These are phyloP conservation scores for Drosophila barbarae DNA, from an alignment of 2,888 invertebrate genomes.

Conservation along the genomic window DNA sequence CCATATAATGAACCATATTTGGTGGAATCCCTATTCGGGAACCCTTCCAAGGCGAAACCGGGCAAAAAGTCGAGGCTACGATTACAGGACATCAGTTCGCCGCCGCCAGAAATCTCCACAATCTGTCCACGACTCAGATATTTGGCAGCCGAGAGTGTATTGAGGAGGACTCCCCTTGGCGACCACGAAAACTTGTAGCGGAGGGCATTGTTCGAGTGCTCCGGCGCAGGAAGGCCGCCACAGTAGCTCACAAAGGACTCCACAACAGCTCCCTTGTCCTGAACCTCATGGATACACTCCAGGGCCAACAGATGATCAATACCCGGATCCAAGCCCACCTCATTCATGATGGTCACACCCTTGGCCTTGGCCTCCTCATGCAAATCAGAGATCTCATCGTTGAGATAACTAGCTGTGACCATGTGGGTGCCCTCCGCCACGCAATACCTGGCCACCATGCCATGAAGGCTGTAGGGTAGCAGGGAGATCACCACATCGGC, in stretches of 20 bases:
- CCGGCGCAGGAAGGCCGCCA: conserved; percentile 98
- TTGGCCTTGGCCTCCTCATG: conserved; percentile 92
- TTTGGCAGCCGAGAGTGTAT: conserved; percentile 93
- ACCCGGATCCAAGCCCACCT: conserved; percentile 99
- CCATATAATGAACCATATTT: conserved; percentile 93
- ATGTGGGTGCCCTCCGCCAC: conserved; percentile 92
- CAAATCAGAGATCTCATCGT: conserved; percentile 89
- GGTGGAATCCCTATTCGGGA: conserved; percentile 97
- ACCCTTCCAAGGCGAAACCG: conserved; percentile 97
- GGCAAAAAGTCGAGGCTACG: conserved; percentile 93
- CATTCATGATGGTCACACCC: conserved; percentile 96
- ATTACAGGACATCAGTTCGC: conserved; percentile 91
- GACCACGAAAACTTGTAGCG: conserved; percentile 98
- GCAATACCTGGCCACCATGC: conserved; percentile 91
- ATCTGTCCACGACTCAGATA: conserved; percentile 91
- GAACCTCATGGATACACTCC: conserved; percentile 97
- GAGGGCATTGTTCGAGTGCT: conserved; percentile 93
- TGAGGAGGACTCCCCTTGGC: conserved; percentile 94
- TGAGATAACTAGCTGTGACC: conserved; percentile 97
- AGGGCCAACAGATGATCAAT: conserved; percentile 98
- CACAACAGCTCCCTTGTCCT: conserved; percentile 92
- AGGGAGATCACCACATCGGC: conserved; percentile 91
- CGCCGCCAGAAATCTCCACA: conserved; percentile 93
- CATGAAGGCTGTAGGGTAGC: conserved; percentile 94
- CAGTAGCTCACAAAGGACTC: conserved; percentile 98